These are phyloP conservation scores for Pristionchus entomophagus DNA, from an alignment of 2,888 invertebrate species.

Conservation along the genomic window DNA sequence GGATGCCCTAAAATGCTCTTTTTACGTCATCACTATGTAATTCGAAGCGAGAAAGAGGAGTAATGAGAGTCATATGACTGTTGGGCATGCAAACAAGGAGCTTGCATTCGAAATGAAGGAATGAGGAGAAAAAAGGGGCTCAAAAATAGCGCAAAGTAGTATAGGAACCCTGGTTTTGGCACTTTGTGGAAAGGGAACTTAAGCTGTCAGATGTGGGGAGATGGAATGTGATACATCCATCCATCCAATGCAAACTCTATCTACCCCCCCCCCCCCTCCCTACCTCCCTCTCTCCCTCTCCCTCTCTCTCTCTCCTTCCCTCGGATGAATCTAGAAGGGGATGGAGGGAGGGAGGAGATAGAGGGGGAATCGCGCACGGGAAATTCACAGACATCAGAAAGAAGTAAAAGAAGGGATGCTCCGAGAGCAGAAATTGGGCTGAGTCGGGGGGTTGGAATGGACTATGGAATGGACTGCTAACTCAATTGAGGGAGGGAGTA, in stretches of 20 bases:
- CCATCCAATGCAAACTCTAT: slow-evolving; percentile 32
- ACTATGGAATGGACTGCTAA: background rate
- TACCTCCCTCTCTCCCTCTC: too few relatives aligned
- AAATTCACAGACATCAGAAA: too few relatives aligned
- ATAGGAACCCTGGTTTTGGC: background rate
- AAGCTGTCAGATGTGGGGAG: slow-evolving; percentile 13
- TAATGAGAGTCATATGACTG: slow-evolving; percentile 28
- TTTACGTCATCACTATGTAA: slow-evolving; percentile 21
- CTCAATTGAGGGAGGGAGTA: slow-evolving; percentile 2
- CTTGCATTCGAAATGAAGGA: background rate
- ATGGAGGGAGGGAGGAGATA: background rate
- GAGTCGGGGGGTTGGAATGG: too few relatives aligned
- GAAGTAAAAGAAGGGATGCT: too few relatives aligned
- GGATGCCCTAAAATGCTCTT: background rate
- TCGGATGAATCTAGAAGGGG: slow-evolving; percentile 37
- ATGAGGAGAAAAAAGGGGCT: background rate
- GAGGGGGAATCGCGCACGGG: slow-evolving; percentile 14
- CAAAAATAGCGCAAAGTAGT: background rate
- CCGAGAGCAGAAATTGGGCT: too few relatives aligned
- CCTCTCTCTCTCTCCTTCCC: background rate
- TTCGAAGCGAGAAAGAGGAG: background rate
- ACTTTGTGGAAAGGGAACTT: background rate
- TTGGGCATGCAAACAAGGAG: slow-evolving; percentile 33
- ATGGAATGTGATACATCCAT: slow-evolving; percentile 36
- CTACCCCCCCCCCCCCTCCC: too few relatives aligned